Percentiles rank a stretch among this genome's conserved stretches.
phyloP scores from a whole-genome alignment of 2,113 vertebrate species.

The Microcebus tavaratra region DNA sequence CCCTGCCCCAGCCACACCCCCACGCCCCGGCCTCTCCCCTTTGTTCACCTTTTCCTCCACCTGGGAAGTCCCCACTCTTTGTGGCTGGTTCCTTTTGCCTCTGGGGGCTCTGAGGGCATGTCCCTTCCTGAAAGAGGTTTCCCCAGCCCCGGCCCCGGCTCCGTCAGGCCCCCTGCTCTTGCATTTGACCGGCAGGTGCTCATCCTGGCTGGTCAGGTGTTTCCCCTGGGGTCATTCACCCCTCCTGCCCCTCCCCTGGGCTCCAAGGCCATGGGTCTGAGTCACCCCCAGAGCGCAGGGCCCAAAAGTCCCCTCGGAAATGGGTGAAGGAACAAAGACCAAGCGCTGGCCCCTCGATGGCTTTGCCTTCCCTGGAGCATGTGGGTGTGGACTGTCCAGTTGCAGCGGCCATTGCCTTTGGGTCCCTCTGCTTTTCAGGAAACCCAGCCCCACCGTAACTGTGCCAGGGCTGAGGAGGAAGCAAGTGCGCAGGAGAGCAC shows the following conservation, averaged over 20 bases:
- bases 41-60: no score
- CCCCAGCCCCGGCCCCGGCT: rapidly evolving
- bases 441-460: no score
- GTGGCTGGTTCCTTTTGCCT: not conserved
- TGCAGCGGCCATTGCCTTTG: no score
- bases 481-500: rapidly evolving
- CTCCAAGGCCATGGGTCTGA: rapidly evolving
- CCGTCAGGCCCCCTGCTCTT: rapidly evolving
- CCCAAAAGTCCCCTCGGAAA: rapidly evolving
- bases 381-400: rapidly evolving
- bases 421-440: no score
- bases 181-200: rapidly evolving
- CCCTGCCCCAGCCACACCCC: not conserved
- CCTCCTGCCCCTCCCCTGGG: rapidly evolving
- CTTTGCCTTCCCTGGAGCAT: not conserved
- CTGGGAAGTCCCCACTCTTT: not conserved
- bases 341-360: rapidly evolving
- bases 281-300: no score
- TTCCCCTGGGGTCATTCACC: rapidly evolving
- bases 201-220: no score
- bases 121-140: not conserved
- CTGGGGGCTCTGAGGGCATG: not conserved
- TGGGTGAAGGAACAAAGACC: rapidly evolving
- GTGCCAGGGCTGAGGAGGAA: not conserved
- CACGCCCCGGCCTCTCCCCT: not conserved